Percentiles rank a stretch among this genome's conserved stretches.
Evolutionary conservation across 2,113 vertebrate genomes (phyloP).

Genomic region (Suricata suricatta): DNA sequence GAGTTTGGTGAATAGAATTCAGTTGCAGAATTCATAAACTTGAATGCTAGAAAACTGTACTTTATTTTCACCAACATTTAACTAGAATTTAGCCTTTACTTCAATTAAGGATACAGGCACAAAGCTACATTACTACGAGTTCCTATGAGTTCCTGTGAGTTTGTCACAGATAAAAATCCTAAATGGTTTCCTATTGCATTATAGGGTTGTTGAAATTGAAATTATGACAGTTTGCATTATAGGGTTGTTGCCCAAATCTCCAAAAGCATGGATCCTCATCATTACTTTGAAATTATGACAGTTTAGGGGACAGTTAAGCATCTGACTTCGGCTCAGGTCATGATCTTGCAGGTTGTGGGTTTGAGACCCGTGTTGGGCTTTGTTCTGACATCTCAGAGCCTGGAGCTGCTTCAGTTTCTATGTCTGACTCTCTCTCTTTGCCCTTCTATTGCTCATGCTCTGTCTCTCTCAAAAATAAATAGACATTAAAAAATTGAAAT

Average conservation of each 20-base stretch:
- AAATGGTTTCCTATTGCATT: background rate
- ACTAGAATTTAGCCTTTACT: background rate
- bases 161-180: background rate
- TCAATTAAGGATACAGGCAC: background rate
- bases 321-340: too few relatives aligned
- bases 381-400: too few relatives aligned
- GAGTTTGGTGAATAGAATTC: background rate
- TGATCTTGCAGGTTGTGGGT: too few relatives aligned
- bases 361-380: too few relatives aligned
- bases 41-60: background rate
- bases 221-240: too few relatives aligned
- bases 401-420: too few relatives aligned
- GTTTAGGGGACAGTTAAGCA: too few relatives aligned
- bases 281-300: background rate
- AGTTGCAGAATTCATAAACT: background rate
- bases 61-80: slow-evolving; percentile 2
- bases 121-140: background rate
- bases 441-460: too few relatives aligned
- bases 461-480: too few relatives aligned
- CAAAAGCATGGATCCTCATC: background rate
- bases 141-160: background rate
- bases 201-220: background rate
- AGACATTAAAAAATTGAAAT: background rate
- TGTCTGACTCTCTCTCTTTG: too few relatives aligned
- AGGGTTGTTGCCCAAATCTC: background rate